Conservation (phyloP, 2,888 invertebrate genomes). For the Drosophila leonis region DNA sequence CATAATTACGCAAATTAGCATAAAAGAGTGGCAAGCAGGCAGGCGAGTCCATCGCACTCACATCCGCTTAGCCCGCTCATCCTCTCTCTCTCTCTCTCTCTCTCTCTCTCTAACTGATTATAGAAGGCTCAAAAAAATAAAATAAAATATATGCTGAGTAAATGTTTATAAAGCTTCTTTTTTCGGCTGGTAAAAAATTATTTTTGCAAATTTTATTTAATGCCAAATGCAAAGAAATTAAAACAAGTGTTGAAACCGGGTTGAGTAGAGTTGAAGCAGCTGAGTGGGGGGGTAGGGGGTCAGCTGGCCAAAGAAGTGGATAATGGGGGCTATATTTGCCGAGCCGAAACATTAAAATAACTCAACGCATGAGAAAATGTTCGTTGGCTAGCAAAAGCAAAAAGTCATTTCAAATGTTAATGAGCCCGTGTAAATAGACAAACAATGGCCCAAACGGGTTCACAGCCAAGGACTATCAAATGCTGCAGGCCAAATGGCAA, state of each 20-base stretch:
- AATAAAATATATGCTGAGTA: slow-evolving; percentile 23
- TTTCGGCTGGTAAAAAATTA: slow-evolving; percentile 63
- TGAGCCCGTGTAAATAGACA: slow-evolving; percentile 81
- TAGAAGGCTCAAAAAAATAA: slow-evolving; percentile 2
- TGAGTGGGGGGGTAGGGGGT: not conserved
- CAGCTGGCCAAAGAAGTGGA: no score
- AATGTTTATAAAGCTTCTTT: slow-evolving; percentile 62
- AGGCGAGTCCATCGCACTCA: slow-evolving; percentile 49
- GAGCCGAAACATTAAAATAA: slow-evolving; percentile 73
- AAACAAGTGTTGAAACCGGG: slow-evolving; percentile 47
- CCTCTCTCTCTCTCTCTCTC: not conserved
- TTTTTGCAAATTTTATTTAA: slow-evolving; percentile 79
- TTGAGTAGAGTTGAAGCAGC: not conserved
- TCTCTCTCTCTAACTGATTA: slow-evolving; percentile 22
- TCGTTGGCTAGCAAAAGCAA: slow-evolving; percentile 49
- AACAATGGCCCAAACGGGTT: slow-evolving; percentile 65
- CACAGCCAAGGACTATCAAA: slow-evolving; percentile 32
- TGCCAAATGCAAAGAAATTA: slow-evolving; percentile 69
- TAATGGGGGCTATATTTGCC: slow-evolving; percentile 49
- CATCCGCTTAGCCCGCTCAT: slow-evolving; percentile 19
- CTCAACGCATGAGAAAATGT: slow-evolving; percentile 56
- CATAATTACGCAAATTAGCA: slow-evolving; percentile 81
- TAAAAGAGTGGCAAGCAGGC: slow-evolving; percentile 67
- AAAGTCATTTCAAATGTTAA: slow-evolving; percentile 81
- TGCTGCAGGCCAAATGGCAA: slow-evolving; percentile 46